Evolutionary conservation across 2,113 vertebrate genomes (phyloP).

Genomic region (Perca fluviatilis): DNA sequence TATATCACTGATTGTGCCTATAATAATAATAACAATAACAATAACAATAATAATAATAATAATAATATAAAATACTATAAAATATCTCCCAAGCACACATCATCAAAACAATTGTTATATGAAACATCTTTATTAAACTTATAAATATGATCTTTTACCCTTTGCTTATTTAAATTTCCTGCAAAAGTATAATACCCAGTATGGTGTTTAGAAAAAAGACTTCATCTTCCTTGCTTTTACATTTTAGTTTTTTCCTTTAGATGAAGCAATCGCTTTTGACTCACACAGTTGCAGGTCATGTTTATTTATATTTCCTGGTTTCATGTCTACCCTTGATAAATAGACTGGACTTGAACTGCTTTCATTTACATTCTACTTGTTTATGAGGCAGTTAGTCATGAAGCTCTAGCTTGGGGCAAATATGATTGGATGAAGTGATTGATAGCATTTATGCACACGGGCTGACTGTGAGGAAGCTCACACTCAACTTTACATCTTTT

Average conservation of each 20-base stretch:
- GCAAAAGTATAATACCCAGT: background rate
- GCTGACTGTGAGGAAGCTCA: conserved; percentile 6
- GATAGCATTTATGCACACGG: conserved; percentile 13
- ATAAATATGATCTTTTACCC: background rate
- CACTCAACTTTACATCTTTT: conserved; percentile 16
- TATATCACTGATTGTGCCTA: background rate
- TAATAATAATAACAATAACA: too few species aligned
- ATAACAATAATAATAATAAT: background rate
- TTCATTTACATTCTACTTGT: conserved; percentile 50
- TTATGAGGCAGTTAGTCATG: conserved; percentile 54
- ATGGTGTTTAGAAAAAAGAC: background rate
- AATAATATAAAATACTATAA: background rate
- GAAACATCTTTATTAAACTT: background rate
- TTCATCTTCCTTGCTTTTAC: background rate
- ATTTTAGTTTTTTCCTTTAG: background rate
- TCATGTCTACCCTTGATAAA: conserved; percentile 44
- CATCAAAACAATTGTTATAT: background rate
- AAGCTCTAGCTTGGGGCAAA: conserved; percentile 42
- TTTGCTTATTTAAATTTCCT: background rate
- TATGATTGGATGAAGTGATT: conserved; percentile 56
- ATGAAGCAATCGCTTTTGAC: background rate
- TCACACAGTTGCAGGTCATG: background rate
- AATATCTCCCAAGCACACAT: background rate
- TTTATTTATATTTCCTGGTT: conserved; percentile 34
- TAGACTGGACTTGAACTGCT: conserved; percentile 26